Evolutionary conservation across 2,888 invertebrate genomes (phyloP).

Genomic region (Crepidodera aurea): DNA sequence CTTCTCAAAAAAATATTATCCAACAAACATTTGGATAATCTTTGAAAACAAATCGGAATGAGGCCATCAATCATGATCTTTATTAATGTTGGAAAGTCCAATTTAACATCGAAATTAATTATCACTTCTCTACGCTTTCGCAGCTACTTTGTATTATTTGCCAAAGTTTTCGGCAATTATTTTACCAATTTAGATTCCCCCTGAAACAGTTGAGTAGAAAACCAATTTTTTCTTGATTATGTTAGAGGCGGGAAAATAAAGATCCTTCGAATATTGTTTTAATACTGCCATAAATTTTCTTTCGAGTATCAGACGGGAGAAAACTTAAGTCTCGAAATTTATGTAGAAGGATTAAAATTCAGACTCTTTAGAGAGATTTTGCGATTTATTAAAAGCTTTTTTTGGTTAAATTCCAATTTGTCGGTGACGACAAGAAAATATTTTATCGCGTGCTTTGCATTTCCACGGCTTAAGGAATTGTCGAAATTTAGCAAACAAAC

Average conservation of each 20-base stretch:
- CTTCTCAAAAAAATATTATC: too few relatives aligned
- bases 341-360: conserved; percentile 29
- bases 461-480: conserved; percentile 14
- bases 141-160: conserved; percentile 16
- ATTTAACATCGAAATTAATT: conserved; percentile 18
- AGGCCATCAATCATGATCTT: conserved; percentile 3
- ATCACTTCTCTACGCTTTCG: conserved; percentile 7
- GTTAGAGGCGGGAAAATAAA: conserved; percentile 20
- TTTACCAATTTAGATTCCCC: conserved; percentile 14
- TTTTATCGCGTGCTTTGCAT: conserved; percentile 19
- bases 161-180: conserved; percentile 22
- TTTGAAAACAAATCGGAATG: neutral
- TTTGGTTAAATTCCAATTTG: conserved; percentile 25
- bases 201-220: neutral
- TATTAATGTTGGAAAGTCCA: neutral
- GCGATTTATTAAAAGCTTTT: conserved; percentile 25
- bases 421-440: conserved; percentile 19
- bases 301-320: conserved; percentile 20
- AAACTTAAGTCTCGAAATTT: conserved; percentile 30
- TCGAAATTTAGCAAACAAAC: conserved; percentile 10
- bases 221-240: conserved; percentile 22
- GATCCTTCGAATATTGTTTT: conserved; percentile 28
- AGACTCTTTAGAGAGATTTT: conserved; percentile 21
- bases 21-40: too few relatives aligned
- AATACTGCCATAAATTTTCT: conserved; percentile 29